phyloP scores from a whole-genome alignment of 2,113 vertebrate genomes.

The Acrocephalus arundinaceus region DNA sequence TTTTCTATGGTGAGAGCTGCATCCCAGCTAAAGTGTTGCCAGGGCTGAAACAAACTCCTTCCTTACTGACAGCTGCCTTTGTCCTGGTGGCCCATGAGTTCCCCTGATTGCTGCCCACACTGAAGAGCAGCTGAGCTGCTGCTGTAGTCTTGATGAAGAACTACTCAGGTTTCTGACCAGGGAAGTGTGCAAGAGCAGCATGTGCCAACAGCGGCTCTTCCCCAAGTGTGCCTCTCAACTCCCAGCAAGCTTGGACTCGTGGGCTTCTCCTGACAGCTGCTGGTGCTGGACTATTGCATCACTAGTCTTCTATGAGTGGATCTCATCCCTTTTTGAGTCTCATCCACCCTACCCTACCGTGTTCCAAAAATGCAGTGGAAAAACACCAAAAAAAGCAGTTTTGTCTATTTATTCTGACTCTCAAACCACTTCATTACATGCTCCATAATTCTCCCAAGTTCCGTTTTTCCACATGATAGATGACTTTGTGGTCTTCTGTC shows the following conservation, averaged over 20 bases:
- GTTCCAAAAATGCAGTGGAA: not conserved
- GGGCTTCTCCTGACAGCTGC: not conserved
- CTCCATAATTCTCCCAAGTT: not conserved
- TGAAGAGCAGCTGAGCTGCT: not conserved
- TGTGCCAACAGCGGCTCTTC: not conserved
- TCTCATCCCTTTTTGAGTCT: not conserved
- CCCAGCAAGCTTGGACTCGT: not conserved
- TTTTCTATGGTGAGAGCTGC: not conserved
- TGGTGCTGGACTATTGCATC: not conserved
- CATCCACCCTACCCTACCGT: rapidly evolving
- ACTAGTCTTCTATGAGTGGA: not conserved
- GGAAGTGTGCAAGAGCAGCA: not conserved
- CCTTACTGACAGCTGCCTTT: not conserved
- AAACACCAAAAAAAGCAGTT: not conserved
- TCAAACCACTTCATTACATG: not conserved
- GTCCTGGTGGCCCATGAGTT: not conserved
- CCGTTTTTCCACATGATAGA: not conserved
- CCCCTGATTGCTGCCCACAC: not conserved
- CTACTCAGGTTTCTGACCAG: rapidly evolving
- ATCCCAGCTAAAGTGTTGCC: not conserved
- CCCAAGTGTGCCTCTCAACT: rapidly evolving
- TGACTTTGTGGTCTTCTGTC: not conserved
- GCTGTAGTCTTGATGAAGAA: rapidly evolving
- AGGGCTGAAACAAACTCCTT: not conserved
- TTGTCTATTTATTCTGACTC: not conserved